phyloP scores from a whole-genome alignment of 53 echinoderm and acorn worm genomes.

The Antedon mediterranea region DNA sequence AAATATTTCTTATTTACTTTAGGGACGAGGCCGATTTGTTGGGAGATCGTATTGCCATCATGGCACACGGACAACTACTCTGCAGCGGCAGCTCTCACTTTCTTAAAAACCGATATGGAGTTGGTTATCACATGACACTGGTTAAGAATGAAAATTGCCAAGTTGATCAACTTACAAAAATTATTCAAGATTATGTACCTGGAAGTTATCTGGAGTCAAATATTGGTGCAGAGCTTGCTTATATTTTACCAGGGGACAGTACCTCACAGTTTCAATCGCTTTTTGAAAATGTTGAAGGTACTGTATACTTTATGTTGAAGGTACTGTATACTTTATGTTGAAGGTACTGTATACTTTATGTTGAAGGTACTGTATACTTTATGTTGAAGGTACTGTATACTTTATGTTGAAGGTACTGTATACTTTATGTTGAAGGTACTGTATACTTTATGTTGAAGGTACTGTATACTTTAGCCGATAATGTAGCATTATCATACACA shows the following conservation, averaged over 20 bases:
- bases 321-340: too few species aligned
- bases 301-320: too few species aligned
- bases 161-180: slow-evolving; percentile 20
- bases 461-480: too few species aligned
- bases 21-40: slow-evolving; percentile 99
- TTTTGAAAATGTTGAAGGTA: slow-evolving; percentile 70
- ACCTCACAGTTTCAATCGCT: slow-evolving; percentile 42
- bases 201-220: slow-evolving; percentile 49
- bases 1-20: too few species aligned
- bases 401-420: too few species aligned
- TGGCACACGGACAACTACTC: slow-evolving; percentile 85
- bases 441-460: slow-evolving; percentile 91
- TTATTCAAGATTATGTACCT: slow-evolving; percentile 50
- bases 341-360: too few species aligned
- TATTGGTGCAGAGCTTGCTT: slow-evolving; percentile 70
- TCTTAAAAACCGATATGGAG: slow-evolving; percentile 93
- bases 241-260: slow-evolving; percentile 72
- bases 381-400: too few species aligned
- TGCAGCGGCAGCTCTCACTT: slow-evolving; percentile 90
- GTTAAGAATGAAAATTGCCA: slow-evolving; percentile 51
- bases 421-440: too few species aligned
- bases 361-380: too few species aligned
- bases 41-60: slow-evolving; percentile 98
- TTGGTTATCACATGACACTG: slow-evolving; percentile 89
- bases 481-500: too few species aligned